Conservation (phyloP, 2,113 vertebrate species). For the Percina caprodes region DNA sequence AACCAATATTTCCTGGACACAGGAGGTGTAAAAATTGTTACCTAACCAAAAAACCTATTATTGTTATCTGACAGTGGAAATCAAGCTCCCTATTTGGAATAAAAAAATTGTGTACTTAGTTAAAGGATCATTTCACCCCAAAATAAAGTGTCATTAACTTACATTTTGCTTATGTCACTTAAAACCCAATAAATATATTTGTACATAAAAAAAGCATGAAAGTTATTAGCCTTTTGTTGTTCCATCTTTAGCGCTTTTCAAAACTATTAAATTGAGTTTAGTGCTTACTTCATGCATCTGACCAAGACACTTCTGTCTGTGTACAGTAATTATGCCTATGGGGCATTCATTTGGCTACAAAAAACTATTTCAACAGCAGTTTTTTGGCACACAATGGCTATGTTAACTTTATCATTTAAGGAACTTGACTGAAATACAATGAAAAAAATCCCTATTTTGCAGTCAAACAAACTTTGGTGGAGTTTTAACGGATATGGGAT, state of each 20-base stretch:
- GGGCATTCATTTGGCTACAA: neutral
- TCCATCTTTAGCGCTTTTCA: neutral
- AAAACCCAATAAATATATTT: constrained; percentile 1
- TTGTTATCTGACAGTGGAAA: neutral
- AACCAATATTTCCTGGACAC: neutral
- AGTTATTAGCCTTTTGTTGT: neutral
- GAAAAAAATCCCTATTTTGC: neutral
- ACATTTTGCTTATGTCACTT: neutral
- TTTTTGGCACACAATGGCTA: neutral
- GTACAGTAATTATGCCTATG: neutral
- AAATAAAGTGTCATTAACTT: neutral
- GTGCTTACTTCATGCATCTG: neutral
- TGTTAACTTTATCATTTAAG: neutral
- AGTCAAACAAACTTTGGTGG: neutral
- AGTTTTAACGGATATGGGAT: neutral
- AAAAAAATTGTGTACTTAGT: neutral
- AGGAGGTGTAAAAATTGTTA: neutral
- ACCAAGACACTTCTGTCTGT: neutral
- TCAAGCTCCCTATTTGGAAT: neutral
- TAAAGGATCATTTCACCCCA: constrained; percentile 29
- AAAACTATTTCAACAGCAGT: constrained; percentile 10
- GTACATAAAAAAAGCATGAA: neutral
- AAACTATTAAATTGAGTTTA: neutral
- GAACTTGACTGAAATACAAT: neutral
- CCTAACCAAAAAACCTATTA: neutral